phyloP scores from a whole-genome alignment of 2,888 invertebrate genomes.

The Crepidodera aurea region DNA sequence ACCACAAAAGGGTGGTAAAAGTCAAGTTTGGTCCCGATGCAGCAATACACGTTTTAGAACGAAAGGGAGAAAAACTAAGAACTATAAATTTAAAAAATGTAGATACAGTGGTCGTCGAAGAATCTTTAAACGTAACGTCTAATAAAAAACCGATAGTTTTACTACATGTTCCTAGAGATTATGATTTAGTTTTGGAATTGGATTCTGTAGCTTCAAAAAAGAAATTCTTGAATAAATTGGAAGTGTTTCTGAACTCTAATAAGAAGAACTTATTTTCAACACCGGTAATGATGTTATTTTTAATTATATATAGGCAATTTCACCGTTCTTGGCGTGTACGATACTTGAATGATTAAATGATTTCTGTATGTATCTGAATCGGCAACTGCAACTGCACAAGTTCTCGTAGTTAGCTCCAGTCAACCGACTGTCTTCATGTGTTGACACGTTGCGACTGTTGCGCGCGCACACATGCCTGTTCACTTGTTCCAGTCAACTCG shows the following conservation, averaged over 20 bases:
- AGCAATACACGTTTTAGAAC: constrained; percentile 84
- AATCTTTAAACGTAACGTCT: constrained; percentile 80
- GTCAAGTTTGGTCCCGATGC: constrained; percentile 90
- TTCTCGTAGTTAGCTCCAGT: no score
- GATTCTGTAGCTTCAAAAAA: constrained; percentile 81
- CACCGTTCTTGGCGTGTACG: no score
- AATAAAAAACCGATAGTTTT: constrained; percentile 85
- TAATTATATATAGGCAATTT: no score
- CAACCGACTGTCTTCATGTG: no score
- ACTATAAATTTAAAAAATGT: constrained; percentile 80
- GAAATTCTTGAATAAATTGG: constrained; percentile 87
- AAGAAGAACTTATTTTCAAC: constrained; percentile 81
- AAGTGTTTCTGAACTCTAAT: constrained; percentile 82
- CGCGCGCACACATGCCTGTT: no score
- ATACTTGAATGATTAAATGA: no score
- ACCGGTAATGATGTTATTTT: constrained; percentile 68
- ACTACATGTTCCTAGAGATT: constrained; percentile 84
- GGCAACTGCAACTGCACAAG: no score
- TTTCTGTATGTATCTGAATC: no score
- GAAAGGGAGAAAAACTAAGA: constrained; percentile 90
- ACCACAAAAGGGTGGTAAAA: constrained; percentile 87
- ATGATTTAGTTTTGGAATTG: constrained; percentile 91
- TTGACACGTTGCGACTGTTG: no score
- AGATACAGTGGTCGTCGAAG: constrained; percentile 84
- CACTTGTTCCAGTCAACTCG: no score